These are phyloP conservation scores for Jordanella pulchra DNA, from an alignment of 2,797 vertebrate genomes.

Conservation along the genomic window DNA sequence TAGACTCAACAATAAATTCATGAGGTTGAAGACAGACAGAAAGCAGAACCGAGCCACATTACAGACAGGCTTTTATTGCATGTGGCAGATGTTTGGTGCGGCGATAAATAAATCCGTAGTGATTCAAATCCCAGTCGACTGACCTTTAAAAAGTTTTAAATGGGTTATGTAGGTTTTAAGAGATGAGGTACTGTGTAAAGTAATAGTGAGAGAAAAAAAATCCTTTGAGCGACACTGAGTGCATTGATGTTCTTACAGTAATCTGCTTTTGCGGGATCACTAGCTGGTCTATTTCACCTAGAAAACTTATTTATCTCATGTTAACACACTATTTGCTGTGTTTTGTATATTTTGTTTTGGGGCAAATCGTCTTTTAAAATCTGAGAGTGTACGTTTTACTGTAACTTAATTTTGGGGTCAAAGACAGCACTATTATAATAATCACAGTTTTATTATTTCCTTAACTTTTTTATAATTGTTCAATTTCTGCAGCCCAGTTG, in stretches of 20 bases:
- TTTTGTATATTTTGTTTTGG: background rate
- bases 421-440: background rate
- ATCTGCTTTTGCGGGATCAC: no score
- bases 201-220: background rate
- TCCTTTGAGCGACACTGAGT: background rate
- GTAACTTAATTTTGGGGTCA: background rate
- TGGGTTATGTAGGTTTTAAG: background rate
- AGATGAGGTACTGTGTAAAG: background rate
- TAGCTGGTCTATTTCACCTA: background rate
- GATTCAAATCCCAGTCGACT: constrained; percentile 1
- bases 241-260: background rate
- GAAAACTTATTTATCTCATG: background rate
- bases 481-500: background rate
- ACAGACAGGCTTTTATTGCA: constrained; percentile 18
- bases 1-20: constrained; percentile 53
- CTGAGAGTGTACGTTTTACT: background rate
- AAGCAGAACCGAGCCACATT: constrained; percentile 32
- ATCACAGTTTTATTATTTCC: no score
- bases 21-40: constrained; percentile 39
- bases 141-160: background rate
- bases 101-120: background rate
- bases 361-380: background rate
- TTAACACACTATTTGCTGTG: background rate
- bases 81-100: constrained; percentile 10
- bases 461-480: background rate